phyloP scores from a whole-genome alignment of 1,140 invertebrate species.

The Zophobas atratus region DNA sequence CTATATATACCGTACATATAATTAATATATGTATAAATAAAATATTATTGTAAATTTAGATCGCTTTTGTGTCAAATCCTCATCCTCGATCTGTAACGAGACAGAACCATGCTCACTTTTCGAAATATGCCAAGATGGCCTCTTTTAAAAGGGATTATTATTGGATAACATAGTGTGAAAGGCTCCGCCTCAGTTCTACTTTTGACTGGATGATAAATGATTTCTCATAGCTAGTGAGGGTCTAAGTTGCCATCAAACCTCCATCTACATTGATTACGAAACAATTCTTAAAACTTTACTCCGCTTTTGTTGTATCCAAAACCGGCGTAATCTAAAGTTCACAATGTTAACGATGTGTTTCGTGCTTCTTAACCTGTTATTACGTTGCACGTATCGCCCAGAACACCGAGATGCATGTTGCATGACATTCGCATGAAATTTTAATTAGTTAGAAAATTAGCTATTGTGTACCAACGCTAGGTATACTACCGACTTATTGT shows the following conservation, averaged over 20 bases:
- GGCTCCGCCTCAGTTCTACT: constrained; percentile 72
- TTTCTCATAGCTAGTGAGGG: constrained; percentile 55
- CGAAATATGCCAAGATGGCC: constrained; percentile 75
- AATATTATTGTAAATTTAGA: constrained; percentile 65
- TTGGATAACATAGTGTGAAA: constrained; percentile 74
- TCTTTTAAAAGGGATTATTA: constrained; percentile 73
- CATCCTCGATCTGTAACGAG: not conserved
- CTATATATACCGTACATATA: constrained; percentile 66
- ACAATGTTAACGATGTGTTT: not conserved
- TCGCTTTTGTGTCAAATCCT: not conserved
- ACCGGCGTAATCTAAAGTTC: not conserved
- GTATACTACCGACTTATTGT: too few species aligned
- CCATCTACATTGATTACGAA: constrained; percentile 47
- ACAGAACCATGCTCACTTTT: constrained; percentile 44
- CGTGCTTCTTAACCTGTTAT: not conserved
- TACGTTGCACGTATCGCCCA: not conserved
- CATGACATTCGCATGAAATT: constrained; percentile 22
- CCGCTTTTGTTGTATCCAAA: not conserved
- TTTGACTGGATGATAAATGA: constrained; percentile 64
- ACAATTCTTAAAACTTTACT: constrained; percentile 1
- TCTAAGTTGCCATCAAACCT: constrained; percentile 47
- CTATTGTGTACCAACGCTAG: too few species aligned
- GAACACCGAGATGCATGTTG: constrained; percentile 3
- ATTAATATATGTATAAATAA: constrained; percentile 68
- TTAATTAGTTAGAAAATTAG: too few species aligned